Conservation (phyloP, 2,113 vertebrate genomes). For the Cinclus mexicanus region DNA sequence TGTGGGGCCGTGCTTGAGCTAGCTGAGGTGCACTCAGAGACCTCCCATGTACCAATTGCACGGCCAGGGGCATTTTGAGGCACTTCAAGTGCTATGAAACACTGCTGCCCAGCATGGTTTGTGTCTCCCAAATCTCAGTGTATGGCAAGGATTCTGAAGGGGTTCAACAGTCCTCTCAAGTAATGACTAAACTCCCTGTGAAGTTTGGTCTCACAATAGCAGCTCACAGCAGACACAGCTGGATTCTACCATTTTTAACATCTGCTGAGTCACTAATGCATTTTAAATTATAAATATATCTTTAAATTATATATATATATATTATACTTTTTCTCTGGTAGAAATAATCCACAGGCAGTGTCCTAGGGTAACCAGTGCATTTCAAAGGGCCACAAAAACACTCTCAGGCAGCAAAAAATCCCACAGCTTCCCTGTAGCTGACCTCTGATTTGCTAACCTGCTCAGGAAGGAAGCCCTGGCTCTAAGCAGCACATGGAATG, state of each 20-base stretch:
- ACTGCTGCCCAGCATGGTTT: not conserved
- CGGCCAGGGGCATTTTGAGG: not conserved
- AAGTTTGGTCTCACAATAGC: not conserved
- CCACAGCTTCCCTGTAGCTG: not conserved
- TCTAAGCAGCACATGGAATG: not conserved
- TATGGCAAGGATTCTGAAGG: not conserved
- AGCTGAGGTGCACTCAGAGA: not conserved
- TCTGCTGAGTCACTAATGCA: not conserved
- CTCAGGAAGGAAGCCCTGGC: rapidly evolving
- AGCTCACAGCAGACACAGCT: not conserved
- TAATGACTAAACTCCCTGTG: not conserved
- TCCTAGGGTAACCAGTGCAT: not conserved
- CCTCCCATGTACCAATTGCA: not conserved
- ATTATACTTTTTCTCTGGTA: not conserved
- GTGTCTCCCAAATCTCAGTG: not conserved
- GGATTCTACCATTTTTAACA: not conserved
- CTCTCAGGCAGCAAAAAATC: not conserved
- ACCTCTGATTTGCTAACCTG: not conserved
- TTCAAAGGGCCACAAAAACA: not conserved
- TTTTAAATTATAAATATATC: not conserved
- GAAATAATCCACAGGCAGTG: not conserved
- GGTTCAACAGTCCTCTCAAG: not conserved
- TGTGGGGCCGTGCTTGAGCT: not conserved
- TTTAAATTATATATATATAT: not conserved
- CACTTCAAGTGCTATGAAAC: not conserved